These are phyloP conservation scores for Hipparchia sbordonii DNA, from an alignment of 2,888 invertebrate genomes.

Conservation along the genomic window DNA sequence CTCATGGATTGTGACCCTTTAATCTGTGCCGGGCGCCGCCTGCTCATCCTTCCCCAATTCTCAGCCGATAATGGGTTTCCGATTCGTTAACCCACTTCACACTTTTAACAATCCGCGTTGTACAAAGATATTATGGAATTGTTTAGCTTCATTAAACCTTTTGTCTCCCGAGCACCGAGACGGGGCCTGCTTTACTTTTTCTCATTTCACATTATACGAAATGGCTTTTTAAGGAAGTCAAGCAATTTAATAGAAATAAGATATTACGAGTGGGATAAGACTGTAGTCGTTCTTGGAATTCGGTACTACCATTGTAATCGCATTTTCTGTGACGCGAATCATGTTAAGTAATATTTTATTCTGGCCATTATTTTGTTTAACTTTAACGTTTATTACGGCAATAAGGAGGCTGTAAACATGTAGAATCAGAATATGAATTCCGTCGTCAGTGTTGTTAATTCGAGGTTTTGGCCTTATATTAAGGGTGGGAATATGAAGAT, in stretches of 20 bases:
- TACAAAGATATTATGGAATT: conserved; percentile 32
- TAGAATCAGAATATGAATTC: no score
- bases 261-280: not conserved
- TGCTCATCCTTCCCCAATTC: conserved; percentile 32
- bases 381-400: no score
- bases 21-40: conserved; percentile 31
- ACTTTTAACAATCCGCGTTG: conserved; percentile 40
- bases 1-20: conserved; percentile 16
- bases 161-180: not conserved
- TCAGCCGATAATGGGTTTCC: conserved; percentile 46
- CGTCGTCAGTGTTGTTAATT: no score
- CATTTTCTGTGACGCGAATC: not conserved
- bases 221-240: conserved; percentile 16
- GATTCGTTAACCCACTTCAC: conserved; percentile 47
- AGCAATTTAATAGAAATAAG: conserved; percentile 14
- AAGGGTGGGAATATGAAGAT: no score
- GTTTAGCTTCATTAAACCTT: conserved; percentile 30
- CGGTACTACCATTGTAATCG: not conserved
- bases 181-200: conserved; percentile 10
- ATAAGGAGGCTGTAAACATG: no score
- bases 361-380: no score
- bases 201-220: conserved; percentile 10
- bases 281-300: not conserved
- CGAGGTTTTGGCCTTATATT: no score
- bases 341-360: no score